Percentiles rank a stretch among this genome's conserved stretches.
Conservation (phyloP, 2,888 invertebrate species). For the Mystacides longicornis region DNA sequence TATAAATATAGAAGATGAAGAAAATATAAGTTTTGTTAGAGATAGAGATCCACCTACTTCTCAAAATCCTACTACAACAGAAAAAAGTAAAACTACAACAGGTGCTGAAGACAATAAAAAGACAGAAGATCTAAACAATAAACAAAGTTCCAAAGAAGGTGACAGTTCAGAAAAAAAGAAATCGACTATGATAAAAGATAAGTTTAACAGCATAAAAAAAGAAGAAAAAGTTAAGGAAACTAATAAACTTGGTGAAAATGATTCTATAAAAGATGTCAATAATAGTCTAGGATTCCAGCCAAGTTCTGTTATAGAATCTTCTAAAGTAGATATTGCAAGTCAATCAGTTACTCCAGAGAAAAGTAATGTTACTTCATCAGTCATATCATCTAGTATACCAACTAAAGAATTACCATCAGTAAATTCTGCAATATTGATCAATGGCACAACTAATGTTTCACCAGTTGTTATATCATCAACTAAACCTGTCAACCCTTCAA, state of each 20-base stretch:
- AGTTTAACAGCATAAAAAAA: conserved; percentile 15
- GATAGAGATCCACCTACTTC: conserved; percentile 23
- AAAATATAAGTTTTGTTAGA: conserved; percentile 21
- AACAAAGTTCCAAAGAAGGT: conserved; percentile 22
- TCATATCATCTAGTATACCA: conserved; percentile 26
- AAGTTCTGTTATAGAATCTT: conserved; percentile 37
- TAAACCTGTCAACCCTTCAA: neutral
- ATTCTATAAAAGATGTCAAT: conserved; percentile 19
- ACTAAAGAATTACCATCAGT: conserved; percentile 21
- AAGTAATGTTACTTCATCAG: conserved; percentile 13
- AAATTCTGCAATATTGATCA: neutral
- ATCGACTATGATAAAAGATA: conserved; percentile 22
- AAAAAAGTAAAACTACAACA: conserved; percentile 26
- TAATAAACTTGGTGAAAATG: conserved; percentile 15
- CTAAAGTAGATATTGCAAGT: conserved; percentile 33
- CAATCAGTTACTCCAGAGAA: neutral
- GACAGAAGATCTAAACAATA: conserved; percentile 23
- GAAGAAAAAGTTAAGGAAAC: conserved; percentile 18
- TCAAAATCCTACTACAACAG: conserved; percentile 26
- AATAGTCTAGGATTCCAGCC: conserved; percentile 26
- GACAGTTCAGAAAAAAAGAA: conserved; percentile 24
- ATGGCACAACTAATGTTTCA: conserved; percentile 9
- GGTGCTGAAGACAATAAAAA: conserved; percentile 20
- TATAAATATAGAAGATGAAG: conserved; percentile 18
- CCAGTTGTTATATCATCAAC: conserved; percentile 8